phyloP scores from a whole-genome alignment of 2,888 invertebrate species.

The Halictus ligatus region DNA sequence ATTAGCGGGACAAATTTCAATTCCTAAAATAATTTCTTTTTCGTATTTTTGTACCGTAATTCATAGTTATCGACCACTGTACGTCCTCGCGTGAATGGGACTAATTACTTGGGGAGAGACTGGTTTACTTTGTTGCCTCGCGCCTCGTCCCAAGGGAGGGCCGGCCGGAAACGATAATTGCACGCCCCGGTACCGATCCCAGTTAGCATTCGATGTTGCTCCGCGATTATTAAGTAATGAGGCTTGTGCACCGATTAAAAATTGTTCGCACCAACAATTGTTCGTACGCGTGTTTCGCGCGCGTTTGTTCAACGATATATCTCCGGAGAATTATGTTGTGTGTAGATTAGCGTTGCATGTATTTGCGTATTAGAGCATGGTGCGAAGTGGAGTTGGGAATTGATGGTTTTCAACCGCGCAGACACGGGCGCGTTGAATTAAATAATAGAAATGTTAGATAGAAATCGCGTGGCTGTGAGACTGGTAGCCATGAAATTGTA shows the following conservation, averaged over 20 bases:
- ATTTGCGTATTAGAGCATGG: not conserved
- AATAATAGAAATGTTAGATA: not conserved
- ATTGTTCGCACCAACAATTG: too few relatives aligned
- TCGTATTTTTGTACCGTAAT: not conserved
- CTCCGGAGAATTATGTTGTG: not conserved
- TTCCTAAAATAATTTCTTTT: too few relatives aligned
- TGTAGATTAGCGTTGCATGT: not conserved
- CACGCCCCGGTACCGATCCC: not conserved
- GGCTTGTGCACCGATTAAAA: conserved; percentile 3
- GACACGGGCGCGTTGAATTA: not conserved
- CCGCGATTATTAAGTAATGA: not conserved
- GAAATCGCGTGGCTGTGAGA: not conserved
- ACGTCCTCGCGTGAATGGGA: conserved; percentile 9
- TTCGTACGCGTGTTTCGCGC: not conserved
- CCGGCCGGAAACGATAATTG: not conserved
- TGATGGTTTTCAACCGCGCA: not conserved
- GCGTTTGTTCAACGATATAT: not conserved
- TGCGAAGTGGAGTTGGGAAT: not conserved
- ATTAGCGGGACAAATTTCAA: too few relatives aligned
- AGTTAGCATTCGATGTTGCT: conserved; percentile 1
- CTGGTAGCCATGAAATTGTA: too few relatives aligned
- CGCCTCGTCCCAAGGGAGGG: not conserved
- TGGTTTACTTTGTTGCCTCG: not conserved
- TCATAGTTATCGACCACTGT: not conserved
- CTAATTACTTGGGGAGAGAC: not conserved